These are phyloP conservation scores for Ctenoplectra terminalis DNA, from an alignment of 1,140 invertebrate species.

Conservation along the genomic window DNA sequence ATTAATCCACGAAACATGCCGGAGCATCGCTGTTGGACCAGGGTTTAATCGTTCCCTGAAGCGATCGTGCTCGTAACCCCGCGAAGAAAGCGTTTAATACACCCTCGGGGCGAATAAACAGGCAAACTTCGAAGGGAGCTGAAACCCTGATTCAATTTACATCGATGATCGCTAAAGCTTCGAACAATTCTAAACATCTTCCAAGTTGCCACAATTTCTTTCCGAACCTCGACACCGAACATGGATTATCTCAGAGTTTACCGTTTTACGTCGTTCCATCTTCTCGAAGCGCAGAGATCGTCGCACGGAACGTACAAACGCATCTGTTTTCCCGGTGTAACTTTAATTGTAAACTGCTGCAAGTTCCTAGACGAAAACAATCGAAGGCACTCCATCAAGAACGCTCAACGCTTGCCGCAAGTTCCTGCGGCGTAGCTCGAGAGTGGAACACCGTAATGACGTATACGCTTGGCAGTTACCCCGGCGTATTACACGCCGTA, in stretches of 20 bases:
- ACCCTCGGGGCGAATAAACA: background rate
- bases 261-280: too few relatives aligned
- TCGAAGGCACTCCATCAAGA: background rate
- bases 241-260: too few relatives aligned
- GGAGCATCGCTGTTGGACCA: background rate
- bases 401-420: background rate
- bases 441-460: background rate
- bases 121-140: background rate
- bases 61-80: background rate
- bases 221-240: background rate
- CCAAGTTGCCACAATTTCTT: background rate
- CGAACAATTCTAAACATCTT: background rate
- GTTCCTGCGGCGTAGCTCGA: background rate
- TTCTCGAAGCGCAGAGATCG: too few relatives aligned
- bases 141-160: background rate
- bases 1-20: background rate
- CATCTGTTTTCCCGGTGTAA: background rate
- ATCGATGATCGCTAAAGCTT: background rate
- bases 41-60: slow-evolving; percentile 13
- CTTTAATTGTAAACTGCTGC: background rate
- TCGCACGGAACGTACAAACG: too few relatives aligned
- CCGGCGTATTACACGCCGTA: background rate
- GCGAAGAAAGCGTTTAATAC: slow-evolving; percentile 10
- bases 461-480: slow-evolving; percentile 2
- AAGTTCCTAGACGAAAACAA: background rate